phyloP scores from a whole-genome alignment of 2,113 vertebrate genomes.

The Laticauda laticaudata region DNA sequence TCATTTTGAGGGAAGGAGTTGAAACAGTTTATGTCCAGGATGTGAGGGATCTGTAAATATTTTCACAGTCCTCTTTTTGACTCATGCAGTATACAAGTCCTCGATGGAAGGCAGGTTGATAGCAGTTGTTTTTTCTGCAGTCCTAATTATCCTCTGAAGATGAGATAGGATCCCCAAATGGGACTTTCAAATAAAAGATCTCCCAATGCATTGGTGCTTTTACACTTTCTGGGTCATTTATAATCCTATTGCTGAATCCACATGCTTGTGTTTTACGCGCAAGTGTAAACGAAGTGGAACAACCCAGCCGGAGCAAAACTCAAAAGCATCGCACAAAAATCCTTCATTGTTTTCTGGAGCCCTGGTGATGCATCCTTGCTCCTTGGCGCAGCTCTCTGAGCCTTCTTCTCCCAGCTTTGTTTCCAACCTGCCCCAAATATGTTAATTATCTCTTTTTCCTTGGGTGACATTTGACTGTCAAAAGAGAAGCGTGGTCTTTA shows the following conservation, averaged over 20 bases:
- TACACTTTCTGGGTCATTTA: accelerated
- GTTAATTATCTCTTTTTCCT: constrained; percentile 82
- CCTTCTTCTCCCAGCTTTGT: constrained; percentile 68
- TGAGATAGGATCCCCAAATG: background rate
- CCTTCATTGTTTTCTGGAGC: constrained; percentile 45
- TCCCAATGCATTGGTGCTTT: accelerated
- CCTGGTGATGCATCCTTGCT: constrained; percentile 18
- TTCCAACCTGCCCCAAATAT: constrained; percentile 82
- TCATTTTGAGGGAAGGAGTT: no score
- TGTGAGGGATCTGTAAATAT: no score
- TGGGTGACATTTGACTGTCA: constrained; percentile 73
- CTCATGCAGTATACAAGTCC: no score
- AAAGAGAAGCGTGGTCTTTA: constrained; percentile 71
- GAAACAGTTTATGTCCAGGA: no score
- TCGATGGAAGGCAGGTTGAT: no score
- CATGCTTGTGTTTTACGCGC: background rate
- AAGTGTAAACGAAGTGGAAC: background rate
- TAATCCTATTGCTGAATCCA: background rate
- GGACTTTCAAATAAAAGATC: background rate
- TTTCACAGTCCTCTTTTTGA: no score
- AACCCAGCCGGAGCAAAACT: background rate
- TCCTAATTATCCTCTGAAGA: no score
- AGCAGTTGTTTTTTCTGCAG: no score
- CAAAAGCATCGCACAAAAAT: background rate
- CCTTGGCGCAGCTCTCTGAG: constrained; percentile 19